Conservation (phyloP, 1,140 invertebrate species). For the Brachionus sp. region DNA sequence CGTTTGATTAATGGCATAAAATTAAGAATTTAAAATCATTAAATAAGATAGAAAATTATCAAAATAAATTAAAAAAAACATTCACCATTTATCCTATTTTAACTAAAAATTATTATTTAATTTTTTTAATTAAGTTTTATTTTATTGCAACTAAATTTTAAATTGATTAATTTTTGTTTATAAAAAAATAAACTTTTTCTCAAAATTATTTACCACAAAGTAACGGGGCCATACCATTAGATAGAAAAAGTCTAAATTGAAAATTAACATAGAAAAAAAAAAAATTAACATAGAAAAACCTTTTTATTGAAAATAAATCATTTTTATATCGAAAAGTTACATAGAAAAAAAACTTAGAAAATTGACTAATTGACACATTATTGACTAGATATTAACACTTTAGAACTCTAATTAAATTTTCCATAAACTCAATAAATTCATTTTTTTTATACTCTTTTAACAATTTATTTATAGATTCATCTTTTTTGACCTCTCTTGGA, state of each 20-base stretch:
- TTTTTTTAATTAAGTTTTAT: too few relatives aligned
- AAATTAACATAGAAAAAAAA: too few relatives aligned
- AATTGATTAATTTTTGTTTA: too few relatives aligned
- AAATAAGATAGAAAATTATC: too few relatives aligned
- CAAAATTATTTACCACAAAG: too few relatives aligned
- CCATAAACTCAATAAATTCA: neutral
- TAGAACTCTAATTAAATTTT: neutral
- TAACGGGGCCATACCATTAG: conserved; percentile 5
- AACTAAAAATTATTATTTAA: too few relatives aligned
- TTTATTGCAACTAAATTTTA: too few relatives aligned
- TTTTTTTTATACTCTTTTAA: neutral
- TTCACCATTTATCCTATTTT: too few relatives aligned
- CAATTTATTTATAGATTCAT: neutral
- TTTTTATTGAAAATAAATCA: conserved; percentile 16
- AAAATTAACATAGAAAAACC: conserved; percentile 18
- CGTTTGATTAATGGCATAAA: too few relatives aligned
- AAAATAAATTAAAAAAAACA: too few relatives aligned
- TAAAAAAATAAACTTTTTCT: too few relatives aligned
- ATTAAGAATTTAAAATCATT: too few relatives aligned
- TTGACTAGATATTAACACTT: conserved; percentile 3
- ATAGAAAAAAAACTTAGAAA: conserved; percentile 7
- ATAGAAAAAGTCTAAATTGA: neutral
- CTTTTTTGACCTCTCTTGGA: conserved; percentile 11
- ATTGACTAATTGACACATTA: conserved; percentile 8
- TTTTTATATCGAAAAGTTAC: conserved; percentile 19